Percentiles rank a stretch among this genome's conserved stretches.
Evolutionary conservation across 92 coral and sea anemone species (phyloP).

Genomic region (Actinostola sp.): DNA sequence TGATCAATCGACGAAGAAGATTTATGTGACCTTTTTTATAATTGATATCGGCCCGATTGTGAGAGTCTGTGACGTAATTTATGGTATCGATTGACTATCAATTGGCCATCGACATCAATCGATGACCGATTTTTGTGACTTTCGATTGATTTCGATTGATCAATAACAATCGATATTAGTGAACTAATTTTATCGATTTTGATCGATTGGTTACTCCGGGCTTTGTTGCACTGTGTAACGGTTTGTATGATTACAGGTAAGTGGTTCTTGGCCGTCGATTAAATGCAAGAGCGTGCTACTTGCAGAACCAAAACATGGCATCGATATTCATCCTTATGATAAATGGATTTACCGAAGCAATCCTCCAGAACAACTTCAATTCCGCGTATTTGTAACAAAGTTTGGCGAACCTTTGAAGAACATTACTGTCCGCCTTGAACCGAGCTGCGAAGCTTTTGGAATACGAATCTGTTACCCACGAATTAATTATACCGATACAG

Average conservation of each 20-base stretch:
- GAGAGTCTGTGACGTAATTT: too few relatives aligned
- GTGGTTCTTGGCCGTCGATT: conserved; percentile 35
- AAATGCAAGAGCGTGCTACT: conserved; percentile 43
- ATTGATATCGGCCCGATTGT: too few relatives aligned
- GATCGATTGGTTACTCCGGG: neutral
- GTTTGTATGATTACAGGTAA: conserved; percentile 27
- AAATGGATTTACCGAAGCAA: conserved; percentile 63
- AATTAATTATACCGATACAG: conserved; percentile 3
- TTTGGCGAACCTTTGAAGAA: conserved; percentile 61
- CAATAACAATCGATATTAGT: too few relatives aligned
- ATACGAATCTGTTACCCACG: conserved; percentile 33
- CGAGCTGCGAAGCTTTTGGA: neutral
- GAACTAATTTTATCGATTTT: neutral
- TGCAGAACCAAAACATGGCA: conserved; percentile 68
- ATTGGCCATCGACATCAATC: too few relatives aligned
- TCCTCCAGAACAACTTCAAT: conserved; percentile 41
- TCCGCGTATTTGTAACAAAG: conserved; percentile 57
- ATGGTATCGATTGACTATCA: too few relatives aligned
- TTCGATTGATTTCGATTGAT: too few relatives aligned
- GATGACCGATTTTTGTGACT: too few relatives aligned
- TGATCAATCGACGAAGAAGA: too few relatives aligned
- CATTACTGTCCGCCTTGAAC: conserved; percentile 19
- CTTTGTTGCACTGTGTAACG: too few relatives aligned
- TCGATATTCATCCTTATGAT: conserved; percentile 64
- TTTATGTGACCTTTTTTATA: too few relatives aligned